Evolutionary conservation across 2,113 vertebrate genomes (phyloP), one percentile per base, ranked within the genome.

Genomic region (Albula glossodonta): DNA sequence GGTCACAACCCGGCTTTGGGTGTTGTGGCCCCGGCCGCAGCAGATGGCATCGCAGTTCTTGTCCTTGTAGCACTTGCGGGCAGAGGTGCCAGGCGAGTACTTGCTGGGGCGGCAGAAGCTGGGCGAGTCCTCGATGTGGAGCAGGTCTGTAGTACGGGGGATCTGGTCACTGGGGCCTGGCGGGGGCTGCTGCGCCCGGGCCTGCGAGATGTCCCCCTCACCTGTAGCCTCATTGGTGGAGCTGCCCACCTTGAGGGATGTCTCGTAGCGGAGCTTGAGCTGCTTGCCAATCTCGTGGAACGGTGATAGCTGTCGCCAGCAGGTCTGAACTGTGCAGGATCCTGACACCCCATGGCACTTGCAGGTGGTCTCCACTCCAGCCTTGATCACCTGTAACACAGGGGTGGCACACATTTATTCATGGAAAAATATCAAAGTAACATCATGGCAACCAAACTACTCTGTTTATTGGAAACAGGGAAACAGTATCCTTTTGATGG

Each of bases 11-110:
- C 97, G 92, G 90, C 98, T 99, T 92, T 99, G 98, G 0, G 98
- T 99, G 92, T 99, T 99, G 91, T 99, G 97, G 84, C 98, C 98
- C 4, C 98, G 96, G 11, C 97, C 98, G 0, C 98, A 99, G 95
- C 98, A 99, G 91, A 99, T 99, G 88, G 98, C 98, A 85, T 99
- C 98, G 0, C 98, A 99, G 96, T 99, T 99, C 93, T 99, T 98
- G 94, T 98, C 98, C 31, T 99, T 98, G 95, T 99, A 98, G 94
- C 98, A 99, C 90, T 98, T 97, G 81, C 98, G 95, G 51, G 97
- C 98, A 0, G 96, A 95, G 0, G 98, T 99, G 82, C 98, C 98
- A 0, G 97, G 94, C 0, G 98, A 99, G 87, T 97, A 99, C 87
- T 97, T 96, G 92, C 97, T 98, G 88, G 96, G 93, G 90, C 97